Evolutionary conservation across 2,797 vertebrate genomes (phyloP).

Genomic region (Arrhamphus sclerolepis): DNA sequence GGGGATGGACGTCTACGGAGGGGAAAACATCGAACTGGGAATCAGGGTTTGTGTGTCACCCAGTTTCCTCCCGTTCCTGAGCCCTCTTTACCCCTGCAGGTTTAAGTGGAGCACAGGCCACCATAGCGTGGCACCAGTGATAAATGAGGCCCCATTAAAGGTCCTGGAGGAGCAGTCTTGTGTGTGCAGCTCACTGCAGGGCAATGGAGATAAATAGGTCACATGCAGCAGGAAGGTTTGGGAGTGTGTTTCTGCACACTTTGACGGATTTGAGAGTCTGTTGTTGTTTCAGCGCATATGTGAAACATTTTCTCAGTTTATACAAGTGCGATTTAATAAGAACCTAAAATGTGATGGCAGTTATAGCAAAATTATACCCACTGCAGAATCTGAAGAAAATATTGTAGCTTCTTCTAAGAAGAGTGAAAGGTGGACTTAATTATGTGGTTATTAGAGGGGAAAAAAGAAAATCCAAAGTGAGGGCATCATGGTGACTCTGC

Average conservation of each 20-base stretch:
- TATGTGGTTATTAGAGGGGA: background rate
- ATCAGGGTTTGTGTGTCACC: slow-evolving; percentile 90
- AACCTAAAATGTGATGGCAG: too few species aligned
- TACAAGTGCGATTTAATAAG: too few species aligned
- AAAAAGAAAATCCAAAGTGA: background rate
- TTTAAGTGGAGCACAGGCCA: slow-evolving; percentile 63
- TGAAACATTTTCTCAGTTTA: too few species aligned
- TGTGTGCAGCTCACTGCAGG: slow-evolving; percentile 41
- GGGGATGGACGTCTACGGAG: slow-evolving; percentile 97
- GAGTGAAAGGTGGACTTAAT: background rate
- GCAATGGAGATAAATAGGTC: slow-evolving; percentile 63
- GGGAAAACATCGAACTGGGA: slow-evolving; percentile 98
- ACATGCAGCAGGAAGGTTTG: slow-evolving; percentile 28
- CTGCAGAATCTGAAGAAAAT: background rate
- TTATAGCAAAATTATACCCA: too few species aligned
- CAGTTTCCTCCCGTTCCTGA: slow-evolving; percentile 34
- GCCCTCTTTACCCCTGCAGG: slow-evolving; percentile 40
- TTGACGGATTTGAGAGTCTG: slow-evolving; percentile 7
- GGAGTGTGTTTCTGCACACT: slow-evolving; percentile 13
- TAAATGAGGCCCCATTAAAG: slow-evolving; percentile 67
- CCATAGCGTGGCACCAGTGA: slow-evolving; percentile 53
- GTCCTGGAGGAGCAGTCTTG: slow-evolving; percentile 49
- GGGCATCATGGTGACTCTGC: background rate
- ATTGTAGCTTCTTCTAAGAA: background rate
- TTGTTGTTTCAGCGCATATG: background rate